These are phyloP conservation scores for Phenganax subtilis DNA, from an alignment of 92 coral and sea anemone genomes.

Conservation along the genomic window DNA sequence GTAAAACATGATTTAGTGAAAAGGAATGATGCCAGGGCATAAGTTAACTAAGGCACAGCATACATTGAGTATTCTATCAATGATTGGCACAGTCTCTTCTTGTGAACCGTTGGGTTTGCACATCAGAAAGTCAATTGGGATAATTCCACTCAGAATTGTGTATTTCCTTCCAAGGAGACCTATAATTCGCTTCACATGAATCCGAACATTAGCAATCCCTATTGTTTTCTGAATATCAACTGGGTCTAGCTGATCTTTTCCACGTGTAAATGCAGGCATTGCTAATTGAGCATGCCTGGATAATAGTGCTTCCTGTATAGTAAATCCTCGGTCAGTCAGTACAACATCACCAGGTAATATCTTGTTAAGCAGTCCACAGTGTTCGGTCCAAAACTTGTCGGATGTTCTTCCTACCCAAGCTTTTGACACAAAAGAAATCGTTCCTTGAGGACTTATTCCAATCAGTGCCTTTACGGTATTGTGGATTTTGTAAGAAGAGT, in stretches of 20 bases:
- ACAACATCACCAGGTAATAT: conserved; percentile 21
- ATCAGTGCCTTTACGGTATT: conserved; percentile 8
- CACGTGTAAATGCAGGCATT: conserved; percentile 9
- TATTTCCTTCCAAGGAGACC: not conserved
- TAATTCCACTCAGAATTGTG: not conserved
- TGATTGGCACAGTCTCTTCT: conserved; percentile 30
- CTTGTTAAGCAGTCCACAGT: not conserved
- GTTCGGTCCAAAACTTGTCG: conserved; percentile 4
- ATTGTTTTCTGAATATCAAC: not conserved
- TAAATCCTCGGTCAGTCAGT: conserved; percentile 13
- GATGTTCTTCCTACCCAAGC: conserved; percentile 22
- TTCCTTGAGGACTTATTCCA: conserved; percentile 11
- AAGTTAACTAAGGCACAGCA: conserved; percentile 43
- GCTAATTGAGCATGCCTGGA: not conserved
- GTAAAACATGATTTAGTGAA: no score
- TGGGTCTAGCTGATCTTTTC: not conserved
- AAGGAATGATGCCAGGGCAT: conserved; percentile 31
- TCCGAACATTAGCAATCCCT: not conserved
- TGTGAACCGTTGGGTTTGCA: no score
- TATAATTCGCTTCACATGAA: not conserved
- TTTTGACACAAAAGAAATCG: not conserved
- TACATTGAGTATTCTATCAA: conserved; percentile 41
- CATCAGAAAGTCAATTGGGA: not conserved
- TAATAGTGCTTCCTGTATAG: not conserved
- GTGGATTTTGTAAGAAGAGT: conserved; percentile 6